Base-by-base conservation (phyloP, 1,140 invertebrate genomes). In the Neotoxoptera formosana region DNA sequence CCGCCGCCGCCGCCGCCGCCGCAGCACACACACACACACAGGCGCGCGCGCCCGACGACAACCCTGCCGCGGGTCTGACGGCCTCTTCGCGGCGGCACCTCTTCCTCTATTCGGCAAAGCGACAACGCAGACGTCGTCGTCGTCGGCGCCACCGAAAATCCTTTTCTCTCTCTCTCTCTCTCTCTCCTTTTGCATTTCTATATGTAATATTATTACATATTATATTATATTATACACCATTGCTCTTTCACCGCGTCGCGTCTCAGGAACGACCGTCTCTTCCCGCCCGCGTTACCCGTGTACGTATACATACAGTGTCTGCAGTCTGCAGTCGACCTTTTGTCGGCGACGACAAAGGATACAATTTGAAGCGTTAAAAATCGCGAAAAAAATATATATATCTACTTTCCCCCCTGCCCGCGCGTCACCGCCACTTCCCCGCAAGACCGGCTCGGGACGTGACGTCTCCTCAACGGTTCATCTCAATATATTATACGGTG, bases 291-390 rank as follows among this genome's bases (percentile, higher is more conserved):
- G n/a, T n/a, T 21, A 86, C 6, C 36, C 41, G 36, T 20, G 23
- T 84, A 23, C 41, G 36, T 20, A 9, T 84, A 23, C 47, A 36
- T 84, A 83, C 2, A 83, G 81, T 23, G 23, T 23, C 83, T 36
- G 83, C 41, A 41, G 21, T 25, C 36, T 84, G 20, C n/a, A 56
- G 51, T 41, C 34, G 51, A 41, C 25, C 53, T 90, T 90, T 90
- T 90, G 89, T 90, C 89, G 36, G 11, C 89, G 30, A 90, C 56
- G 17, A 90, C 89, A 90, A 90, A 90, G 89, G 89, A 41, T 41
- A 45, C 89, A 90, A 90, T 90, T 67, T 41, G 89, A 90, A 60
- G 89, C 56, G 53, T 90, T 90, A 90, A 90, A 90, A 89, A 56
- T 89, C n/a, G 21, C 14, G 45, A 45, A 76, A 76, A 76, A 76